These are phyloP conservation scores for Mycteria americana DNA, from an alignment of 2,797 vertebrate species.

Conservation along the genomic window DNA sequence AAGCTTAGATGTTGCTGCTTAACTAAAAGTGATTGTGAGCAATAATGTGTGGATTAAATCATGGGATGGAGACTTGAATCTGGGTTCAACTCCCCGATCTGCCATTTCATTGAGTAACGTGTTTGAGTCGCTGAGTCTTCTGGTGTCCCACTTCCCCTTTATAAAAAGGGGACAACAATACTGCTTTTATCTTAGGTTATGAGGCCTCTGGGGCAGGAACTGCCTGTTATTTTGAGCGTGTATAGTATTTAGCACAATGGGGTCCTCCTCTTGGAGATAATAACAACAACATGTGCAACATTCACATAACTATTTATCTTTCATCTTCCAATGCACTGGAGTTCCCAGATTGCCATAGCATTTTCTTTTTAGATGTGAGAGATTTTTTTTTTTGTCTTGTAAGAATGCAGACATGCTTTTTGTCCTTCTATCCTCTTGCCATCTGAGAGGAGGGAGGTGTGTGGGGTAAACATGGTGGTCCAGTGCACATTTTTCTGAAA, in stretches of 20 bases:
- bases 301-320: background rate
- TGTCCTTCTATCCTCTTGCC: background rate
- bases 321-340: slow-evolving; percentile 13
- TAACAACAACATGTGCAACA: slow-evolving; percentile 46
- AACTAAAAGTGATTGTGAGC: background rate
- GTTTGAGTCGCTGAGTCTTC: background rate
- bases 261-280: slow-evolving; percentile 47
- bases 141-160: slow-evolving; percentile 39
- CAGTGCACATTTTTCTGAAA: background rate
- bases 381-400: background rate
- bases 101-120: background rate
- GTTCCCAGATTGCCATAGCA: slow-evolving; percentile 10
- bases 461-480: background rate
- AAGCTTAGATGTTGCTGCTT: background rate
- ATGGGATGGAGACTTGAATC: background rate
- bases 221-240: background rate
- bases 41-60: background rate
- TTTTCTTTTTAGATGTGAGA: background rate
- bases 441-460: background rate
- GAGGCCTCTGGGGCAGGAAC: slow-evolving; percentile 29
- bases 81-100: slow-evolving; percentile 15
- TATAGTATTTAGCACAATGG: slow-evolving; percentile 29
- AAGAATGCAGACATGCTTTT: background rate
- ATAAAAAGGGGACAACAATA: background rate
- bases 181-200: slow-evolving; percentile 39